Percentiles rank a stretch among this genome's conserved stretches.
Conservation (phyloP, 2,113 vertebrate genomes). For the Ranitomeya variabilis region DNA sequence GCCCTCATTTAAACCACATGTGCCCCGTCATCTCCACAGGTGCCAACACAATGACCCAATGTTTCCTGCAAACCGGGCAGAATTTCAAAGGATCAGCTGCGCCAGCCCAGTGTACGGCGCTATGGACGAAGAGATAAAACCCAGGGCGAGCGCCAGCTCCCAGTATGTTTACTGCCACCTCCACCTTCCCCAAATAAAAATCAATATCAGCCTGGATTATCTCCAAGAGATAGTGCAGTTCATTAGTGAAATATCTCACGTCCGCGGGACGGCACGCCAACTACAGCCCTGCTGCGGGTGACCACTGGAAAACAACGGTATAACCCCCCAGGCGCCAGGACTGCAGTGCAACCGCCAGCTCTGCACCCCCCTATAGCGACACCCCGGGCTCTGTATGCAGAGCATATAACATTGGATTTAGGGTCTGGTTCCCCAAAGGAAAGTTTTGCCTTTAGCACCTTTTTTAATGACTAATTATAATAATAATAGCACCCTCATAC, state of each 20-base stretch:
- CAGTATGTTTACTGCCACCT: background rate
- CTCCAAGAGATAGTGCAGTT: conserved; percentile 26
- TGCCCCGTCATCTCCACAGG: background rate
- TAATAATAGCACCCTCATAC: background rate
- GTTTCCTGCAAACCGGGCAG: background rate
- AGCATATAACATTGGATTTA: too few species aligned
- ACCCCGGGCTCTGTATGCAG: too few species aligned
- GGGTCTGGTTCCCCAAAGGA: too few species aligned
- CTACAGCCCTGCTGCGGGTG: background rate
- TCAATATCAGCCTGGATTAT: conserved; percentile 28
- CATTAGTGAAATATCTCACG: conserved; percentile 20
- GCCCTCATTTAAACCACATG: background rate
- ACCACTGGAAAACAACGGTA: background rate
- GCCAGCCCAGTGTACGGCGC: background rate
- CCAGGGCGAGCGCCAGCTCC: background rate
- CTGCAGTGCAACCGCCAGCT: too few species aligned
- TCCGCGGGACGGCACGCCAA: background rate
- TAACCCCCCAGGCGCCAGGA: too few species aligned
- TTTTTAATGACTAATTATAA: too few species aligned
- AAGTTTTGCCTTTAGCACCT: too few species aligned
- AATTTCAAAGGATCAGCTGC: background rate
- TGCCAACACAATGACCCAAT: conserved; percentile 1
- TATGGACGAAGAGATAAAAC: background rate
- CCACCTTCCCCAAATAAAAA: conserved; percentile 37
- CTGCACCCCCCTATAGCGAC: too few species aligned